Base-by-base conservation (phyloP, 2,888 invertebrate genomes). In the Cryptocephalus moraei region DNA sequence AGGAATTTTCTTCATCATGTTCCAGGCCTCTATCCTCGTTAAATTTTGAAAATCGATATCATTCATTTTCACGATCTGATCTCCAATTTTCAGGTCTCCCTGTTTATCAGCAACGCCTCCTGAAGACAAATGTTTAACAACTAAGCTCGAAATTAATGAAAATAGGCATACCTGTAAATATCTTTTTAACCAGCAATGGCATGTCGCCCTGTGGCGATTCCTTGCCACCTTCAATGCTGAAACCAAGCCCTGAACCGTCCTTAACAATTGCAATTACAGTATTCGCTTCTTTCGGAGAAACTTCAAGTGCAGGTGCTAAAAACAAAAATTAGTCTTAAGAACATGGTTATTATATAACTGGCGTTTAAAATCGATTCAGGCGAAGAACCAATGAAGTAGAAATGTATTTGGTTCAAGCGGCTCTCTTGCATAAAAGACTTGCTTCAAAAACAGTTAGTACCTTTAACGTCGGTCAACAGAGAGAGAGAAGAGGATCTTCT, bases 21-120 rank as follows among this genome's bases (percentile, higher is more conserved):
- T 88, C 94, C 94, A 94, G 45, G 91, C 93, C 73, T 93, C 91
- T 57, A 91, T 91, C 62, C 94, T 82, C n/a, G 92, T 86, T 79
- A 91, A 84, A 50, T 81, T 79, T 53, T 84, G 81, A 63, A 91
- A 84, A 58, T 87, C 84, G 54, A 79, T 79, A 45, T 84, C 86
- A 60, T 92, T 91, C 45, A 93, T 87, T 56, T 82, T 80, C 33
- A 92, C 71, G 56, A 95, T 79, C 72, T 92, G 89, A 67, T 95
- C 93, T 45, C 91, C 91, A 56, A 87, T 86, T 64, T 81, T 77
- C 60, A 95, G 78, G 63, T 82, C 79, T 50, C 89, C 88, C 64
- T 83, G 82, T 73, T 90, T 91, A 63, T 91, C 90, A 50, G 92
- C 92, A 61, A 88, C 85, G 62, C 91, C 91, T 65, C 91, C 92